Conservation (phyloP, 37 sponge, comb jelly and placozoan genomes). For the Dysidea cf. avara region DNA sequence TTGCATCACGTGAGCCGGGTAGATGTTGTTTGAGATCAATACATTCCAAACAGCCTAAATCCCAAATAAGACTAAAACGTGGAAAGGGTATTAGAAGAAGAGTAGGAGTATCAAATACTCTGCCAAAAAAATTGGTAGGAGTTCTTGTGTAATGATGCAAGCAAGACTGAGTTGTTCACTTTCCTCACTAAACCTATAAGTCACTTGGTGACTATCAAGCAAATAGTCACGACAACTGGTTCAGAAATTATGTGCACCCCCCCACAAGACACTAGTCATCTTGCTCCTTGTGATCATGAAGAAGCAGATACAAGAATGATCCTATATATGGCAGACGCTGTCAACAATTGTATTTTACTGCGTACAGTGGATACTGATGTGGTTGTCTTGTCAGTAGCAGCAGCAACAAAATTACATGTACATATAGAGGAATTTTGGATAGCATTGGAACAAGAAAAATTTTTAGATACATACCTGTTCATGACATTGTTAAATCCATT, state of each 20-base stretch:
- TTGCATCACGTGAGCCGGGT: neutral
- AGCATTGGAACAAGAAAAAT: too few species aligned
- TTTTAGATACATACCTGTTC: too few species aligned
- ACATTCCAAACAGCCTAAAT: constrained; percentile 15
- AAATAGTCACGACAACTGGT: constrained; percentile 7
- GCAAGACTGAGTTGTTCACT: constrained; percentile 22
- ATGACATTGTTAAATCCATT: too few species aligned
- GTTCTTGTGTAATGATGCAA: constrained; percentile 1
- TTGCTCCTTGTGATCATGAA: constrained; percentile 12
- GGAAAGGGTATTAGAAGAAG: constrained; percentile 19
- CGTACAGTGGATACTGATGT: too few species aligned
- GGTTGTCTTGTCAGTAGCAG: too few species aligned
- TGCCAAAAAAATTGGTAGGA: constrained; percentile 24
- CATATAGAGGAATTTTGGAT: too few species aligned
- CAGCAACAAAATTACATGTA: too few species aligned
- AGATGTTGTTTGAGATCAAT: constrained; percentile 14
- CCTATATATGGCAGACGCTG: constrained; percentile 1
- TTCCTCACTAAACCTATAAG: neutral
- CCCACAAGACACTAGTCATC: neutral
- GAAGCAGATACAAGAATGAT: too few species aligned
- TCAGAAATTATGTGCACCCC: too few species aligned
- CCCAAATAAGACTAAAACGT: too few species aligned
- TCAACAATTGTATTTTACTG: constrained; percentile 10
- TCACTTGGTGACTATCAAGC: constrained; percentile 3
- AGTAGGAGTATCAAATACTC: neutral